A percentile compares a stretch with the other conserved stretches of the same genome.
These are phyloP conservation scores for Darevskia nairensis DNA, from an alignment of 2,797 vertebrate species.

Conservation along the genomic window DNA sequence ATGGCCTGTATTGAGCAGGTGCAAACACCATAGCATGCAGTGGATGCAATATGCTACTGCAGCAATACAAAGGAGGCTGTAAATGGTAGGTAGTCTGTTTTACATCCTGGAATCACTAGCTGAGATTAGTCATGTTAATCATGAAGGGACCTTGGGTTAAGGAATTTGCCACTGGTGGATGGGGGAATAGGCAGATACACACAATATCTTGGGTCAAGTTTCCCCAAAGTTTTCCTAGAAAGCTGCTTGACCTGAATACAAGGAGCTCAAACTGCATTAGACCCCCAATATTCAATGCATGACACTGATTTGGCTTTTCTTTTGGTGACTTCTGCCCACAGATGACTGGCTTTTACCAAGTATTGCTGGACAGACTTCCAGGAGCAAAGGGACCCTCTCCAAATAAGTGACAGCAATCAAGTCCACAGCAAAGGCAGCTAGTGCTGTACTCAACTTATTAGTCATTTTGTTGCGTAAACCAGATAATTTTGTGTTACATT, in stretches of 20 bases:
- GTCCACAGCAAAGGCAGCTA: not conserved
- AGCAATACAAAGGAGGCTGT: too few species aligned
- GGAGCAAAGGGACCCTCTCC: conserved; percentile 76
- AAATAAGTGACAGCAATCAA: conserved; percentile 66
- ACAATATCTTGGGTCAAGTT: too few species aligned
- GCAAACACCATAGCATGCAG: too few species aligned
- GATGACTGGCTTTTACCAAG: conserved; percentile 87
- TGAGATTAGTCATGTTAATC: not conserved
- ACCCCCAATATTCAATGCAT: not conserved
- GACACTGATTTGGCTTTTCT: conserved; percentile 20
- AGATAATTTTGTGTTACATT: too few species aligned
- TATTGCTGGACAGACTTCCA: conserved; percentile 86
- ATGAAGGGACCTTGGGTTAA: not conserved
- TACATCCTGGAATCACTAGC: not conserved
- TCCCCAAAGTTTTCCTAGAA: not conserved
- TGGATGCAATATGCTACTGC: not conserved
- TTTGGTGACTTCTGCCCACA: conserved; percentile 69
- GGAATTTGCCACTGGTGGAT: not conserved
- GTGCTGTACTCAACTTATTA: not conserved
- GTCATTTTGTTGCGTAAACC: rapidly evolving
- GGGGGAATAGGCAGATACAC: not conserved
- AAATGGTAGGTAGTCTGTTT: not conserved
- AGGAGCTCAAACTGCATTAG: not conserved
- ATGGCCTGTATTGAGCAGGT: too few species aligned
- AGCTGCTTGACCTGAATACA: not conserved